Conservation (phyloP, 2,113 vertebrate species). For the Prinia subflava region DNA sequence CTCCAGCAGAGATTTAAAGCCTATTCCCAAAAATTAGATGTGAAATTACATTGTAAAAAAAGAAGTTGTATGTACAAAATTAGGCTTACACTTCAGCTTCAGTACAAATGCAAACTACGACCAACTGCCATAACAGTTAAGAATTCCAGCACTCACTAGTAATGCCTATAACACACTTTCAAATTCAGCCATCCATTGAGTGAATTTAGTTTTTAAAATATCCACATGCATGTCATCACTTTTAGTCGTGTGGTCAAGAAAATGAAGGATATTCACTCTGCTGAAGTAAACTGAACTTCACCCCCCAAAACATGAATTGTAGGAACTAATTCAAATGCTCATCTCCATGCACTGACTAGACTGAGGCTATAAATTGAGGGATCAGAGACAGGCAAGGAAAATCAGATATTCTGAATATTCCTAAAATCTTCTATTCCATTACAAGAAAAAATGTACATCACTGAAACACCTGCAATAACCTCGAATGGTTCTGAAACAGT, state of each 20-base stretch:
- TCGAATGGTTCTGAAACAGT: not conserved
- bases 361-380: not conserved
- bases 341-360: not conserved
- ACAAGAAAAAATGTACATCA: not conserved
- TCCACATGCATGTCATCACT: not conserved
- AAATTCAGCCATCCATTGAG: not conserved
- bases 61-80: not conserved
- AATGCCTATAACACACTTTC: not conserved
- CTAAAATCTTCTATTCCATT: not conserved
- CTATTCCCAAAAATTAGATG: not conserved
- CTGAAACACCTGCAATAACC: not conserved
- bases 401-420: not conserved
- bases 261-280: not conserved
- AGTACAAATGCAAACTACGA: not conserved
- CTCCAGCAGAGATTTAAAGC: not conserved
- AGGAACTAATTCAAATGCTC: not conserved
- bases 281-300: not conserved
- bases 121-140: not conserved
- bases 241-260: not conserved
- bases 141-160: not conserved
- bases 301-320: not conserved
- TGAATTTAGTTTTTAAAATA: not conserved
- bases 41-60: not conserved
- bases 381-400: not conserved
- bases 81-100: not conserved